phyloP scores from a whole-genome alignment of 2,113 vertebrate species.

The Oceanodroma tethys region DNA sequence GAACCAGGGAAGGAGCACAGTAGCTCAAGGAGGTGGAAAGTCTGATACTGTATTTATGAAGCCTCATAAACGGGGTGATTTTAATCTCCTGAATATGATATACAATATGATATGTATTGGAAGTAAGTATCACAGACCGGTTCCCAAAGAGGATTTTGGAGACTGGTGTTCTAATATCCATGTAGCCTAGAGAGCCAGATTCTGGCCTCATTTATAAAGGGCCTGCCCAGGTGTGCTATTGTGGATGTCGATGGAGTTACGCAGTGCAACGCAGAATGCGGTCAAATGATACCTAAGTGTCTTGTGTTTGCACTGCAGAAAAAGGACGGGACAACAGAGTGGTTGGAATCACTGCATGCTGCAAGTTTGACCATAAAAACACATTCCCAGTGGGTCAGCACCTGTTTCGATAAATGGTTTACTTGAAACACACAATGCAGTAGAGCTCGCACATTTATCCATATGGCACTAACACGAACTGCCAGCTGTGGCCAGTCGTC shows the following conservation, averaged over 20 bases:
- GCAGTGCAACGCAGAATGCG: not conserved
- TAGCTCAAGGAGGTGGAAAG: not conserved
- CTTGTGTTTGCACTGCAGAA: not conserved
- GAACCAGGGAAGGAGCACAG: not conserved
- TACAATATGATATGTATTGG: not conserved
- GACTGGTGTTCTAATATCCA: not conserved
- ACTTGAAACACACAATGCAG: conserved; percentile 30
- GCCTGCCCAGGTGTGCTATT: conserved; percentile 16
- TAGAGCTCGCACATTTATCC: conserved; percentile 20
- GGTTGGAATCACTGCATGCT: not conserved
- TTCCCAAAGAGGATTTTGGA: not conserved
- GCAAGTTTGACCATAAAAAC: not conserved
- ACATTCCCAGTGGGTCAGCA: conserved; percentile 43
- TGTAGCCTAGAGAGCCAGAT: not conserved
- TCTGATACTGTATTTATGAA: conserved; percentile 28
- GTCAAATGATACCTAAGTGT: not conserved
- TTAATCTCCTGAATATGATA: not conserved
- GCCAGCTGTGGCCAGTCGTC: conserved; percentile 62
- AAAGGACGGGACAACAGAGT: not conserved
- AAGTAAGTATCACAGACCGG: not conserved
- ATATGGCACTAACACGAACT: conserved; percentile 58
- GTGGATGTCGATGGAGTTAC: not conserved
- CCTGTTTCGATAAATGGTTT: conserved; percentile 60
- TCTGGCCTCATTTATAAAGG: not conserved
- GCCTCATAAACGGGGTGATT: not conserved